Percentiles rank a stretch among this genome's conserved stretches.
Evolutionary conservation across 1,140 invertebrate genomes (phyloP).

Genomic region (Ceratina calcarata): DNA sequence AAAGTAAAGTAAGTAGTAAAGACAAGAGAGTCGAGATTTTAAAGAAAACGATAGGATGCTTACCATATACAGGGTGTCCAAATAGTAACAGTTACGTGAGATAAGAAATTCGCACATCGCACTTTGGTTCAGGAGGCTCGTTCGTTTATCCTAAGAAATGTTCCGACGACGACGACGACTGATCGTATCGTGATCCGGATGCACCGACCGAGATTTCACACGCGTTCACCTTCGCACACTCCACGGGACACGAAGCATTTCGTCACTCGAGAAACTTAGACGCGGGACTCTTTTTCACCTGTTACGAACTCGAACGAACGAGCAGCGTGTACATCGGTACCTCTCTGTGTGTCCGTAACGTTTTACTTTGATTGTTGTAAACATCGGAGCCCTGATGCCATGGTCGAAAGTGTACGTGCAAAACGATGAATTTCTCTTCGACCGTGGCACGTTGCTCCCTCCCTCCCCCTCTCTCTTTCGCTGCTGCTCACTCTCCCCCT

Average conservation of each 20-base stretch:
- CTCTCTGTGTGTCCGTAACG: constrained; percentile 28
- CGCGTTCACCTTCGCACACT: constrained; percentile 22
- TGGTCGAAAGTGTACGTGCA: constrained; percentile 39
- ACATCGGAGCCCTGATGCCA: constrained; percentile 28
- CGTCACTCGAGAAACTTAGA: constrained; percentile 12
- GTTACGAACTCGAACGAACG: constrained; percentile 37
- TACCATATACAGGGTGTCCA: constrained; percentile 58
- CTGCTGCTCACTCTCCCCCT: too few relatives aligned
- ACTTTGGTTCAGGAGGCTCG: constrained; percentile 23
- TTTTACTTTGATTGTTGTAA: constrained; percentile 45
- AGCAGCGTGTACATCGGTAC: constrained; percentile 30
- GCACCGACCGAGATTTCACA: constrained; percentile 41
- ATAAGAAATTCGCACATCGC: constrained; percentile 39
- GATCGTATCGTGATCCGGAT: background rate
- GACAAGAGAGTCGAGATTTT: background rate
- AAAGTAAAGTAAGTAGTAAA: constrained; percentile 12
- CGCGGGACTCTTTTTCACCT: constrained; percentile 10
- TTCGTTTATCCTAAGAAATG: constrained; percentile 11
- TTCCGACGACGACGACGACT: constrained; percentile 20
- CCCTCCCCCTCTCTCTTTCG: too few relatives aligned
- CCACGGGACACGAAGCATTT: constrained; percentile 20
- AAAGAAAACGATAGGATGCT: constrained; percentile 10
- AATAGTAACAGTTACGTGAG: constrained; percentile 34
- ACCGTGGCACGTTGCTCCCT: constrained; percentile 45
- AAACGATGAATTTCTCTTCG: constrained; percentile 26